Percentiles rank a stretch among this genome's conserved stretches.
Evolutionary conservation across 2,888 invertebrate species (phyloP).

Genomic region (Rapana venosa): DNA sequence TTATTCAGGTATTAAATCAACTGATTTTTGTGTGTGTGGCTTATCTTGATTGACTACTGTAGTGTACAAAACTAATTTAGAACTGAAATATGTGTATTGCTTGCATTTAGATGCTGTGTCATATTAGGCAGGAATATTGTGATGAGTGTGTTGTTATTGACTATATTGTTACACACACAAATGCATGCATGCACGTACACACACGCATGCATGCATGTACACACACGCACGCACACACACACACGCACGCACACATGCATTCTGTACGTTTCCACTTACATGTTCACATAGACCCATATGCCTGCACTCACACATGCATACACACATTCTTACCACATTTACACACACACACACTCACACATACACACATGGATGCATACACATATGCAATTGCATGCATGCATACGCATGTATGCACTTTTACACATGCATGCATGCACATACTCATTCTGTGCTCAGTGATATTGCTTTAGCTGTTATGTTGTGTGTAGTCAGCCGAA

Average conservation of each 20-base stretch:
- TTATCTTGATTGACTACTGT: too few species aligned
- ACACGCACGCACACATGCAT: not conserved
- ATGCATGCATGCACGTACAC: not conserved
- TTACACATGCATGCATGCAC: not conserved
- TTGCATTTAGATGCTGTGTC: too few species aligned
- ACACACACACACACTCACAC: conserved; percentile 8
- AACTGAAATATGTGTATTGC: too few species aligned
- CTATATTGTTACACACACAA: not conserved
- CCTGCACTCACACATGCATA: not conserved
- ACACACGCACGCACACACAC: not conserved
- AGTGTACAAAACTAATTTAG: too few species aligned
- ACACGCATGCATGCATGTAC: not conserved
- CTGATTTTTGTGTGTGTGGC: too few species aligned
- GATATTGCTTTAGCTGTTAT: not conserved
- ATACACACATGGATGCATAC: not conserved
- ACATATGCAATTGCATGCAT: not conserved
- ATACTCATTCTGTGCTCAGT: not conserved
- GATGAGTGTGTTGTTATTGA: too few species aligned
- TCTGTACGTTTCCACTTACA: too few species aligned
- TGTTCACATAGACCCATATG: too few species aligned
- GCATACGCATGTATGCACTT: not conserved
- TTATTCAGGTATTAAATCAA: too few species aligned
- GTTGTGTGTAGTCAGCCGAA: too few species aligned
- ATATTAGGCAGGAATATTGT: too few species aligned
- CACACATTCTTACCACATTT: not conserved